These are phyloP conservation scores for Tringa solitaria DNA, from an alignment of 2,113 vertebrate species.

Conservation along the genomic window DNA sequence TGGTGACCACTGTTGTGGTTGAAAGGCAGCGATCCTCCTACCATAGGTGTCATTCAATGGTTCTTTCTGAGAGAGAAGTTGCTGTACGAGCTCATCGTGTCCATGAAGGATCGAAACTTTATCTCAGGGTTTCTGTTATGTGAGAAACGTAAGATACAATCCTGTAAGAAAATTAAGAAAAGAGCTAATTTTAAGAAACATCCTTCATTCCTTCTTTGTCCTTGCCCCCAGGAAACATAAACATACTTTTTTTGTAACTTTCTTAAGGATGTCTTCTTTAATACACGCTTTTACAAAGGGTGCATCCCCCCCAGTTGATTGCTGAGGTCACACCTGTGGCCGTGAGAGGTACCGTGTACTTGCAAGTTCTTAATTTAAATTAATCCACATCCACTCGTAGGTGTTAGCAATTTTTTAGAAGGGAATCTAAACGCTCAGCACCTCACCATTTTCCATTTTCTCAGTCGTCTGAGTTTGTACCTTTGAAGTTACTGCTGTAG, in stretches of 20 bases:
- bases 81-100: not conserved
- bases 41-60: not conserved
- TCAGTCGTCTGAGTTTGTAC: not conserved
- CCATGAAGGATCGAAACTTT: not conserved
- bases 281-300: not conserved
- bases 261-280: not conserved
- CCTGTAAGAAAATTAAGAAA: not conserved
- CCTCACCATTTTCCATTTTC: not conserved
- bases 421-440: not conserved
- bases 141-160: not conserved
- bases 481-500: not conserved
- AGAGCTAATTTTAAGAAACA: not conserved
- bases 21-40: not conserved
- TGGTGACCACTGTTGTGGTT: not conserved
- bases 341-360: not conserved
- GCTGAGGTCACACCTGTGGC: not conserved
- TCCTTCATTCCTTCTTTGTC: not conserved
- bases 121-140: not conserved
- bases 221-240: not conserved
- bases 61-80: not conserved
- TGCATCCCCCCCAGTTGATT: fast-evolving
- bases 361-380: not conserved
- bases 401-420: not conserved
- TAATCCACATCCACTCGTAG: not conserved
- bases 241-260: not conserved